phyloP scores from a whole-genome alignment of 2,113 vertebrate species.

The Hemichromis elongatus region DNA sequence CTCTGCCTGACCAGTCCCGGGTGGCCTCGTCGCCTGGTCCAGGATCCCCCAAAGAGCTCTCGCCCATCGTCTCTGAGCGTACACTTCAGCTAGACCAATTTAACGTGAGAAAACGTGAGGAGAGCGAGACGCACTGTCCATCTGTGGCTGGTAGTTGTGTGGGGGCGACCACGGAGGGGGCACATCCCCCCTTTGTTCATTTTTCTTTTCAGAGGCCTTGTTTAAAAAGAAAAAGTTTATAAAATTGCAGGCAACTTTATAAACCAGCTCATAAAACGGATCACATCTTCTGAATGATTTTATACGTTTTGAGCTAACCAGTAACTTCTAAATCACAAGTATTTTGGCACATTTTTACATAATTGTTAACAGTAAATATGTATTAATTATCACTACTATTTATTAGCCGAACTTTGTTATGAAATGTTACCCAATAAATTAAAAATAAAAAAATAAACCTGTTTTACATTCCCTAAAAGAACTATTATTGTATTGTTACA shows the following conservation, averaged over 20 bases:
- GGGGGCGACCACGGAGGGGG: constrained; percentile 17
- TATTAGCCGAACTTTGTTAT: neutral
- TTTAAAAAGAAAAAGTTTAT: neutral
- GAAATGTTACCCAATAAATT: neutral
- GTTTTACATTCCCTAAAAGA: neutral
- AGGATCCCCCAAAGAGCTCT: constrained; percentile 63
- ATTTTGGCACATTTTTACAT: too few relatives aligned
- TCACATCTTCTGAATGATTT: neutral
- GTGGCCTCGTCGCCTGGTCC: constrained; percentile 57
- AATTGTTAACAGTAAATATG: neutral
- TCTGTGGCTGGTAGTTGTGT: constrained; percentile 43
- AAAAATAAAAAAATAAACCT: neutral
- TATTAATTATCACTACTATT: neutral
- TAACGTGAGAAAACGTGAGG: constrained; percentile 64
- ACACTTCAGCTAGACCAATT: constrained; percentile 61
- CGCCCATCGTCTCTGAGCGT: constrained; percentile 33
- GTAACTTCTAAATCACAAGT: neutral
- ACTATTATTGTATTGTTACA: neutral
- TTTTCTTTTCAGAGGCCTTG: neutral
- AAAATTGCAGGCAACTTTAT: neutral
- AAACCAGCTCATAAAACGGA: neutral
- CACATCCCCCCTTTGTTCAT: neutral
- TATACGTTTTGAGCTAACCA: neutral
- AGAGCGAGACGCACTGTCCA: constrained; percentile 50
- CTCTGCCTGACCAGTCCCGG: constrained; percentile 54